A percentile compares a stretch with the other conserved stretches of the same genome.
Evolutionary conservation across 1,140 invertebrate species (phyloP).

Genomic region (Cotesia typhae): DNA sequence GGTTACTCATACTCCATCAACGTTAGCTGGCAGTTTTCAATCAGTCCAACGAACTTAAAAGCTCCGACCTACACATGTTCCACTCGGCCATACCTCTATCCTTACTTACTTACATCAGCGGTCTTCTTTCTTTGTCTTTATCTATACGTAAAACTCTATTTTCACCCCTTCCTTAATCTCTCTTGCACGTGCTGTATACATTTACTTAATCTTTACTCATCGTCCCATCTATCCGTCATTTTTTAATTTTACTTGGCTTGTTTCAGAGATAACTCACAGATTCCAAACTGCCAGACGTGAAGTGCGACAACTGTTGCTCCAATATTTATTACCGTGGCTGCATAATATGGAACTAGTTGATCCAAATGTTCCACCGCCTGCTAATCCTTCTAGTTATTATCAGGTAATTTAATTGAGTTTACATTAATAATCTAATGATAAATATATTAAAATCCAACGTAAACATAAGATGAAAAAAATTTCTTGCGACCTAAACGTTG

Average conservation of each 20-base stretch:
- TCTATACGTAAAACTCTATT: slow-evolving; percentile 6
- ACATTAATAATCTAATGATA: background rate
- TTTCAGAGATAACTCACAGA: slow-evolving; percentile 92
- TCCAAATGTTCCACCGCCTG: slow-evolving; percentile 86
- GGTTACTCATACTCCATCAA: slow-evolving; percentile 28
- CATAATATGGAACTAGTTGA: slow-evolving; percentile 99
- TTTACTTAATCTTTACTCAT: background rate
- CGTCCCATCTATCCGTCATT: slow-evolving; percentile 19
- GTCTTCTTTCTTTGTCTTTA: background rate
- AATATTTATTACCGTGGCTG: slow-evolving; percentile 95
- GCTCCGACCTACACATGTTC: background rate
- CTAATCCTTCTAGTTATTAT: slow-evolving; percentile 82
- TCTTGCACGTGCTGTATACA: background rate
- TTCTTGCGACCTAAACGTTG: too few species aligned
- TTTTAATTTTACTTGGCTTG: background rate
- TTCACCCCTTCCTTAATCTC: background rate
- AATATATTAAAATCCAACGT: background rate
- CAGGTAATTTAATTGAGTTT: slow-evolving; percentile 71
- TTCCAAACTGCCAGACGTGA: slow-evolving; percentile 94
- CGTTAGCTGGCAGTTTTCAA: slow-evolving; percentile 18
- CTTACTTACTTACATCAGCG: too few species aligned
- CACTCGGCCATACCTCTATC: too few species aligned
- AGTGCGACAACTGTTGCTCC: slow-evolving; percentile 86
- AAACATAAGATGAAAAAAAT: too few species aligned
- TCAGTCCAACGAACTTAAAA: slow-evolving; percentile 18